phyloP scores from a whole-genome alignment of 2,113 vertebrate species.

The Cichladusa arquata region DNA sequence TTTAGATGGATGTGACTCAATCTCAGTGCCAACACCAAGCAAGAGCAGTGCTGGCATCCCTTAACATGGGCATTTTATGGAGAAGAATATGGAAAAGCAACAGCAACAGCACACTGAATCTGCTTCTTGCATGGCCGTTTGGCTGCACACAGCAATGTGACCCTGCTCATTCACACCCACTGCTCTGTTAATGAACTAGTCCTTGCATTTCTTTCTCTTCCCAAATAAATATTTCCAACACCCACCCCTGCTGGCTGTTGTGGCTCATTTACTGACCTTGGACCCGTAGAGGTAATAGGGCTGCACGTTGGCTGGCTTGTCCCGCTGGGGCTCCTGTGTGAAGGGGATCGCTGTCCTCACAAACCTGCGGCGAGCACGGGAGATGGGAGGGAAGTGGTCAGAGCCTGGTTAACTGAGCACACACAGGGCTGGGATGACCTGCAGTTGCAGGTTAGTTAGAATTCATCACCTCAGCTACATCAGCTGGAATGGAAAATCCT shows the following conservation, averaged over 20 bases:
- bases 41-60: not conserved
- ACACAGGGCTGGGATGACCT: not conserved
- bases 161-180: not conserved
- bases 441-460: not conserved
- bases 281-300: conserved; percentile 98
- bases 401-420: not conserved
- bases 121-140: conserved; percentile 1
- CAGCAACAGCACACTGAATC: not conserved
- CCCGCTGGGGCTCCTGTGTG: conserved; percentile 96
- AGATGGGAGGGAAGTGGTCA: not conserved
- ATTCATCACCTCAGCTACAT: not conserved
- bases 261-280: conserved; percentile 81
- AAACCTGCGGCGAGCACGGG: conserved; percentile 74
- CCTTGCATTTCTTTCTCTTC: not conserved
- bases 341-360: conserved; percentile 98
- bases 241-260: not conserved
- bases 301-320: conserved; percentile 97
- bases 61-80: not conserved
- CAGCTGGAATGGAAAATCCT: not conserved
- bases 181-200: not conserved
- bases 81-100: not conserved
- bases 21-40: not conserved
- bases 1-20: not conserved
- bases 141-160: not conserved
- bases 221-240: not conserved